A percentile compares a stretch with the other conserved stretches of the same genome.
phyloP scores from a whole-genome alignment of 2,888 invertebrate genomes.

The Maniola hyperantus region DNA sequence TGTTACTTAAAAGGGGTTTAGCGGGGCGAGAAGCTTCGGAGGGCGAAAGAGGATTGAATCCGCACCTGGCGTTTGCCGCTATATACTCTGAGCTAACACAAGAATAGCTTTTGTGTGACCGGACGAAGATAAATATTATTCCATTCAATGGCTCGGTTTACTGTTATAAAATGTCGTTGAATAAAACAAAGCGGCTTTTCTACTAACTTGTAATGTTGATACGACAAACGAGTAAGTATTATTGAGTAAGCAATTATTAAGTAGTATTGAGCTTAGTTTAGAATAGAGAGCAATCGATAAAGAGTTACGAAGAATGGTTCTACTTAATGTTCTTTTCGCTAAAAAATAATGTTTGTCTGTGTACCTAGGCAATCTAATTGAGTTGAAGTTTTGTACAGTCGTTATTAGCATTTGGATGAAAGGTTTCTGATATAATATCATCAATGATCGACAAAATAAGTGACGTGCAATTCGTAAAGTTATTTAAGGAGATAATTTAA shows the following conservation, averaged over 20 bases:
- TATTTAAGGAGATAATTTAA: too few relatives aligned
- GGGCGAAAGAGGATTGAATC: constrained; percentile 72
- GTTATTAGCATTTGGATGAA: too few relatives aligned
- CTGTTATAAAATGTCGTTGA: constrained; percentile 18
- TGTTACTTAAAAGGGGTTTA: constrained; percentile 80
- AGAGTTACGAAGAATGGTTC: background rate
- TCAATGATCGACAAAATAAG: too few relatives aligned
- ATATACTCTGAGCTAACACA: constrained; percentile 43
- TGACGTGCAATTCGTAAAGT: too few relatives aligned
- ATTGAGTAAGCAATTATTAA: too few relatives aligned
- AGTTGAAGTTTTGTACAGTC: too few relatives aligned
- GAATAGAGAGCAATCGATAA: background rate
- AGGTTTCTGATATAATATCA: too few relatives aligned
- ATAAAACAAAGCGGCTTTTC: constrained; percentile 21
- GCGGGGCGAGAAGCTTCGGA: constrained; percentile 69
- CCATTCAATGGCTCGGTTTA: constrained; percentile 22
- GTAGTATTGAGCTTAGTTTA: background rate
- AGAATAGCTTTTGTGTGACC: constrained; percentile 33
- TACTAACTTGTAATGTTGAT: background rate
- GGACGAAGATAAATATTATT: constrained; percentile 26
- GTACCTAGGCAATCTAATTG: too few relatives aligned
- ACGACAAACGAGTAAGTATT: too few relatives aligned
- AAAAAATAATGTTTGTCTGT: too few relatives aligned
- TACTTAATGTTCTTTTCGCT: too few relatives aligned
- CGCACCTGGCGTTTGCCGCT: constrained; percentile 67